Percentiles rank a stretch among this genome's conserved stretches.
Evolutionary conservation across 1,140 invertebrate genomes (phyloP).

Genomic region (Araneus ventricosus): DNA sequence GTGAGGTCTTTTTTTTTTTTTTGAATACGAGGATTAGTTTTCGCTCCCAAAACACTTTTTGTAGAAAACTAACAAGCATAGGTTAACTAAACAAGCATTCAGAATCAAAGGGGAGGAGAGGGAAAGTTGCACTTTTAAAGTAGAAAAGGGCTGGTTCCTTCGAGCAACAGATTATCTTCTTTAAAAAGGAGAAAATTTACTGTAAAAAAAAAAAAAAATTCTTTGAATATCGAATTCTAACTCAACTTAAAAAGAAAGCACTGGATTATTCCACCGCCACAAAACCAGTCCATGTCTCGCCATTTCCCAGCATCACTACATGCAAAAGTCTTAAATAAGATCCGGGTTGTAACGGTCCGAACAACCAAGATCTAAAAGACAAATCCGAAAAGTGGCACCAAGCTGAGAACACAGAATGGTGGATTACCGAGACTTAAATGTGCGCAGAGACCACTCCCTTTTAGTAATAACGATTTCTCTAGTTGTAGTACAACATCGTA

Average conservation of each 20-base stretch:
- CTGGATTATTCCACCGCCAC: background rate
- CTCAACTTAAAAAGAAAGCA: background rate
- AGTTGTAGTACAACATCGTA: conserved; percentile 7
- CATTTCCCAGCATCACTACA: background rate
- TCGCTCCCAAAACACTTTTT: too few relatives aligned
- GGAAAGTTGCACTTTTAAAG: too few relatives aligned
- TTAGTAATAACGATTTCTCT: background rate
- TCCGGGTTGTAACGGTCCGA: background rate
- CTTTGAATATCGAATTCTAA: background rate
- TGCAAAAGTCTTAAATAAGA: background rate
- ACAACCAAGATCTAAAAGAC: background rate
- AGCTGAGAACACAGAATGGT: conserved; percentile 22
- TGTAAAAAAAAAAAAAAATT: too few relatives aligned
- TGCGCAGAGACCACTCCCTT: background rate
- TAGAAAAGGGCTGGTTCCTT: too few relatives aligned
- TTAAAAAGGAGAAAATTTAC: too few relatives aligned
- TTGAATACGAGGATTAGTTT: too few relatives aligned
- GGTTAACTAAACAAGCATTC: too few relatives aligned
- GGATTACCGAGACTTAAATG: background rate
- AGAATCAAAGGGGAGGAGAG: too few relatives aligned
- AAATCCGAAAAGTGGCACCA: conserved; percentile 20
- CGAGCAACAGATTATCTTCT: too few relatives aligned
- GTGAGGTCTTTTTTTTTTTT: too few relatives aligned
- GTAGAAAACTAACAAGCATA: too few relatives aligned
- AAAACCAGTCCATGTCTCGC: background rate